phyloP scores from a whole-genome alignment of 2,888 invertebrate genomes.

The Philhelius pedissequus region DNA sequence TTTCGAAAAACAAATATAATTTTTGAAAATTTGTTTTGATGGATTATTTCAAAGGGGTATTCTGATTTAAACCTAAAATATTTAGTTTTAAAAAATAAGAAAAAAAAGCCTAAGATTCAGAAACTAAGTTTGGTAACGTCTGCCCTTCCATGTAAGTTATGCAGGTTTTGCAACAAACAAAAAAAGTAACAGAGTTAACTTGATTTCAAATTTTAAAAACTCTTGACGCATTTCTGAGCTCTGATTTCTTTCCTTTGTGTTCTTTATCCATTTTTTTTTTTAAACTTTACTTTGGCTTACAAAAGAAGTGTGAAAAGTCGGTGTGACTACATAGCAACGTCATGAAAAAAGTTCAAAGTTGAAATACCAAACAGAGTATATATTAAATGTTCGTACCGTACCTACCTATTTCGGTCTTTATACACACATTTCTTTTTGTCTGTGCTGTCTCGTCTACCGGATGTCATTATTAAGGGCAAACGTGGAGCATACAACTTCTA shows the following conservation, averaged over 20 bases:
- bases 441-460: constrained; percentile 54
- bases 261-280: neutral
- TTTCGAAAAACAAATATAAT: too few species aligned
- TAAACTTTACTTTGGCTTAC: neutral
- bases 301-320: constrained; percentile 53
- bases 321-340: neutral
- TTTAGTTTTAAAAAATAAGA: too few species aligned
- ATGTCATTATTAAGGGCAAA: constrained; percentile 57
- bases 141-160: neutral
- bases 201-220: neutral
- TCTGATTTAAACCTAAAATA: too few species aligned
- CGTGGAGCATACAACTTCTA: constrained; percentile 14
- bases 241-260: neutral
- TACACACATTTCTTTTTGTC: constrained; percentile 8
- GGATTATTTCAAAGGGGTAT: too few species aligned
- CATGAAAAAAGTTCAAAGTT: constrained; percentile 30
- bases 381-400: too few species aligned
- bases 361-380: neutral
- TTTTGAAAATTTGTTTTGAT: too few species aligned
- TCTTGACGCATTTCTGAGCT: constrained; percentile 3
- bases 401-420: neutral
- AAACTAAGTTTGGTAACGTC: too few species aligned
- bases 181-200: neutral
- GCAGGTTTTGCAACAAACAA: neutral
- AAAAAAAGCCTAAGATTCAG: too few species aligned